These are phyloP conservation scores for Grapholita molesta DNA, from an alignment of 1,140 invertebrate genomes.

Conservation along the genomic window DNA sequence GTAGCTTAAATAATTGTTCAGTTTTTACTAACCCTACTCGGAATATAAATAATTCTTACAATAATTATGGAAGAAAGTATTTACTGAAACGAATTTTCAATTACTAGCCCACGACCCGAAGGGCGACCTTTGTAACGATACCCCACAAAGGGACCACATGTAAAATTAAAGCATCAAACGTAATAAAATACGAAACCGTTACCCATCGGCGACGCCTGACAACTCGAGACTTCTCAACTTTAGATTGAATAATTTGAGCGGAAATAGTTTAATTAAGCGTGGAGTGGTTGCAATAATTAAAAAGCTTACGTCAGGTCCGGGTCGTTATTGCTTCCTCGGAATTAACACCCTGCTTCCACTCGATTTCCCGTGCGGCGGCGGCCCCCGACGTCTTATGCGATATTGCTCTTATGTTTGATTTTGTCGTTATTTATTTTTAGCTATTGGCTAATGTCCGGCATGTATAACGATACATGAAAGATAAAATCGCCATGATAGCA, in stretches of 20 bases:
- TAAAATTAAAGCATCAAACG: not conserved
- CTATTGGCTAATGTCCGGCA: not conserved
- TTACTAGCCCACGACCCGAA: not conserved
- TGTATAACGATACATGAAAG: too few relatives aligned
- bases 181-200: not conserved
- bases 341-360: constrained; percentile 50
- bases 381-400: constrained; percentile 30
- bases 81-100: not conserved
- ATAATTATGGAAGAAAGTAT: not conserved
- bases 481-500: too few relatives aligned
- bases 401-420: not conserved
- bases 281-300: constrained; percentile 48
- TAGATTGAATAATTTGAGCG: constrained; percentile 37
- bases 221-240: not conserved
- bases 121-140: not conserved
- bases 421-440: not conserved
- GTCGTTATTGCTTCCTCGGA: constrained; percentile 47
- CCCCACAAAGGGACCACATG: not conserved
- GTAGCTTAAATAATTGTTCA: not conserved
- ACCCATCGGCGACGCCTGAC: not conserved
- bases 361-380: constrained; percentile 43
- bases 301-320: constrained; percentile 35
- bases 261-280: constrained; percentile 48
- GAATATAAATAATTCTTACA: not conserved
- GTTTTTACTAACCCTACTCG: not conserved